phyloP scores from a whole-genome alignment of 2,888 invertebrate genomes.

The Apotomis turbidana region DNA sequence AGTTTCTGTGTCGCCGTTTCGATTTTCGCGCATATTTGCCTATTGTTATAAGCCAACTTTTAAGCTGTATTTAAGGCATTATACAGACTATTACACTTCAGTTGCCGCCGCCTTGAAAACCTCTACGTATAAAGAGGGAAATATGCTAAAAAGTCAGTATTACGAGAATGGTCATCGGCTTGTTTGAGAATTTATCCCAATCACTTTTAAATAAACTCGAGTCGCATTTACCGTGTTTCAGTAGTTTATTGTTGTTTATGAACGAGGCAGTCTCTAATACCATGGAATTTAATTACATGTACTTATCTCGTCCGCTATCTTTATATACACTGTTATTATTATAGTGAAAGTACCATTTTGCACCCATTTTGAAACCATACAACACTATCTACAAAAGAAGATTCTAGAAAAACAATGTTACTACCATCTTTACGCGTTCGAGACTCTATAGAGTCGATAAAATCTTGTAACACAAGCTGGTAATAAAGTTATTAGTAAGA shows the following conservation, averaged over 20 bases:
- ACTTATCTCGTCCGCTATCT: slow-evolving; percentile 11
- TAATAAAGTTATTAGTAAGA: slow-evolving; percentile 14
- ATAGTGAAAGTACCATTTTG: slow-evolving; percentile 24
- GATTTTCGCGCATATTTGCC: no score
- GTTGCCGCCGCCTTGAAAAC: no score
- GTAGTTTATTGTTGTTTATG: neutral
- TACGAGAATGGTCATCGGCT: no score
- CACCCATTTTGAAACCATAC: slow-evolving; percentile 22
- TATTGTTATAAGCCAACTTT: no score
- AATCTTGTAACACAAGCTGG: neutral
- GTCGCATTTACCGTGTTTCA: neutral
- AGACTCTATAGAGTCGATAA: slow-evolving; percentile 11
- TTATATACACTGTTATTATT: slow-evolving; percentile 11
- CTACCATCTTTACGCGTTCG: neutral
- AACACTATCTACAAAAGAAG: neutral
- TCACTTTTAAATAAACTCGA: no score
- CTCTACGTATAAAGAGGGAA: no score
- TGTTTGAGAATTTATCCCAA: no score
- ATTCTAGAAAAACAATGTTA: neutral
- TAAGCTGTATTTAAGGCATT: no score
- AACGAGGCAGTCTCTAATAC: neutral
- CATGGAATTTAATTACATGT: neutral
- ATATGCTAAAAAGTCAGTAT: no score
- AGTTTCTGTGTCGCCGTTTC: no score
- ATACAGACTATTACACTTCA: no score